These are phyloP conservation scores for Drosophila melanica DNA, from an alignment of 1,140 invertebrate species.

Conservation along the genomic window DNA sequence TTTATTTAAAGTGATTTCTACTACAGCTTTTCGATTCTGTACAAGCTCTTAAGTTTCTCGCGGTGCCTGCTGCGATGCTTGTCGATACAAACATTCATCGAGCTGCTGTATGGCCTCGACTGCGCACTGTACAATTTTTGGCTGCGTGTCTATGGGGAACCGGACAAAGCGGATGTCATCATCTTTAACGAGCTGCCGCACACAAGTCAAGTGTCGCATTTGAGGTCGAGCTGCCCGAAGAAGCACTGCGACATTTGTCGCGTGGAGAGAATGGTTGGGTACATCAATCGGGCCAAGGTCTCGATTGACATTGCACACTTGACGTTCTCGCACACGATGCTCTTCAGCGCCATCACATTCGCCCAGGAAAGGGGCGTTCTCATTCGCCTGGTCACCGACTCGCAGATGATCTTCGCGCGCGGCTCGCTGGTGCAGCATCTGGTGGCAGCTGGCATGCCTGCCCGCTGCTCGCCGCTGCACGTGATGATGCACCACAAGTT, in stretches of 20 bases:
- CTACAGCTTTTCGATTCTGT: not conserved
- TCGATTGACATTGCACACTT: constrained; percentile 35
- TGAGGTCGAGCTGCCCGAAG: not conserved
- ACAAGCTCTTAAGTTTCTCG: not conserved
- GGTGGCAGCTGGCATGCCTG: not conserved
- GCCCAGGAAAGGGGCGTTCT: constrained; percentile 26
- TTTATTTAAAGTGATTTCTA: not conserved
- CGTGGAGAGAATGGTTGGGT: not conserved
- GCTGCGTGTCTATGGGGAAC: not conserved
- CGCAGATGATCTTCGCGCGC: constrained; percentile 24
- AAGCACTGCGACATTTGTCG: constrained; percentile 18
- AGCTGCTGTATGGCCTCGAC: too few species aligned
- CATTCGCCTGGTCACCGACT: constrained; percentile 37
- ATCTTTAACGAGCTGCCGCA: not conserved
- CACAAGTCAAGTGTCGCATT: accelerated
- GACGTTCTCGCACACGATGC: not conserved
- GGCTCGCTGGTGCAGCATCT: constrained; percentile 8
- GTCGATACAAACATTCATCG: too few species aligned
- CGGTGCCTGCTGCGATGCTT: not conserved
- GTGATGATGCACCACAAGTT: constrained; percentile 49
- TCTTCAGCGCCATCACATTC: constrained; percentile 1
- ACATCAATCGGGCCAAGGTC: constrained; percentile 28
- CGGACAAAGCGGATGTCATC: too few species aligned
- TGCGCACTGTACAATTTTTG: too few species aligned
- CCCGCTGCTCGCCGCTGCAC: not conserved